Conservation (phyloP, 2,888 invertebrate species). For the Criorhina ranunculi region DNA sequence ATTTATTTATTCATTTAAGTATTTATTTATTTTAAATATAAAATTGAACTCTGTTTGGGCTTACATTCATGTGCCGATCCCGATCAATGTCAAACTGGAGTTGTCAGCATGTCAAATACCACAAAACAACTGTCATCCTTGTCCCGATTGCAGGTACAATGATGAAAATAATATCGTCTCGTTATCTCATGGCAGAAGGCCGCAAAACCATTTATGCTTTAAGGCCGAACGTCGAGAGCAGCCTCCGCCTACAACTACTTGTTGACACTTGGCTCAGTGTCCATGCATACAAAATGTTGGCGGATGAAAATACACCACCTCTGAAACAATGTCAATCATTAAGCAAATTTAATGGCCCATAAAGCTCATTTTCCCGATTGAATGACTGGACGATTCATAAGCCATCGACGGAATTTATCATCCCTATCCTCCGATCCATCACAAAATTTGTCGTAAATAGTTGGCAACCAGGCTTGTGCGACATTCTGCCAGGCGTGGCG, state of each 20-base stretch:
- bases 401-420: conserved; percentile 68
- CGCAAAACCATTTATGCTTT: conserved; percentile 47
- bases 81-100: conserved; percentile 43
- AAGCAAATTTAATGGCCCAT: conserved; percentile 76
- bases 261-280: conserved; percentile 60
- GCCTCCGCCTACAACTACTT: conserved; percentile 35
- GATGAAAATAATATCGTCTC: conserved; percentile 45
- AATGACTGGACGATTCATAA: conserved; percentile 73
- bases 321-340: conserved; percentile 74
- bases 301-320: conserved; percentile 57
- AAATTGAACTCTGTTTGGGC: conserved; percentile 39
- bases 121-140: conserved; percentile 20
- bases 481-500: conserved; percentile 17
- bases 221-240: conserved; percentile 6
- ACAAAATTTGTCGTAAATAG: conserved; percentile 64
- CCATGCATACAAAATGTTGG: conserved; percentile 52
- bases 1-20: conserved; percentile 43
- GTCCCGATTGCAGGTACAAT: conserved; percentile 4
- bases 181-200: conserved; percentile 47
- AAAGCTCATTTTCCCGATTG: conserved; percentile 74
- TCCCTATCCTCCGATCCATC: conserved; percentile 67
- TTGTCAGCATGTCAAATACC: conserved; percentile 60
- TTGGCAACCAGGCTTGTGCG: conserved; percentile 25
- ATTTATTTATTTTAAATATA: conserved; percentile 47
- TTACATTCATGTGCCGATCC: conserved; percentile 1